Conservation (phyloP, 2,113 vertebrate species). For the Copsychus sechellarum region DNA sequence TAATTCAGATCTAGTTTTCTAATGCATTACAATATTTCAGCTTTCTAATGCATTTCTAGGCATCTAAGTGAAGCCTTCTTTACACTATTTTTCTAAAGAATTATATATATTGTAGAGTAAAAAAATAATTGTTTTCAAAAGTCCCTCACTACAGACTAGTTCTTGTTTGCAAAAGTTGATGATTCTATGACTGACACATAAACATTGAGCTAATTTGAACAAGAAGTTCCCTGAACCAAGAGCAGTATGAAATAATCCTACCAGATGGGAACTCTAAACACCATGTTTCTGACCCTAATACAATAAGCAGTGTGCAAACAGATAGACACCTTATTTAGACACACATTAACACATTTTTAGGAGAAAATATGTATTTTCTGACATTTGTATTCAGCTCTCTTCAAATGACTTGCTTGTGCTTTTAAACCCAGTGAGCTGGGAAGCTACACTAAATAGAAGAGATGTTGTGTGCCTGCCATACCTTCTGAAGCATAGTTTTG, state of each 20-base stretch:
- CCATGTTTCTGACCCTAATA: not conserved
- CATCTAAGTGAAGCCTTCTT: not conserved
- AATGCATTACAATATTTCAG: not conserved
- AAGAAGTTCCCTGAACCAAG: not conserved
- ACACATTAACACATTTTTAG: not conserved
- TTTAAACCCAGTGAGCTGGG: not conserved
- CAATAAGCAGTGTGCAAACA: not conserved
- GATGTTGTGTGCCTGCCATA: not conserved
- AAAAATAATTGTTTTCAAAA: not conserved
- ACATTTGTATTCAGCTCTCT: not conserved
- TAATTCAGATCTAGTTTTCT: not conserved
- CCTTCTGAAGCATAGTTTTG: not conserved
- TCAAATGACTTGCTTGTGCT: not conserved
- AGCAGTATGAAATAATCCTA: not conserved
- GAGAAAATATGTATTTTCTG: not conserved
- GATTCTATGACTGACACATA: not conserved
- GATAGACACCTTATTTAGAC: not conserved
- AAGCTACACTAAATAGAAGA: not conserved
- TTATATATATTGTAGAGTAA: not conserved
- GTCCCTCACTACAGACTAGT: not conserved
- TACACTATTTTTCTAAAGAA: not conserved
- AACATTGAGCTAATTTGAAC: not conserved
- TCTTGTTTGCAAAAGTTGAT: not conserved
- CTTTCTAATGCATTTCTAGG: not conserved
- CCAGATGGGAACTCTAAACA: not conserved